A percentile compares a stretch with the other conserved stretches of the same genome.
These are phyloP conservation scores for Gavialis gangeticus DNA, from an alignment of 2,113 vertebrate species.

Conservation along the genomic window DNA sequence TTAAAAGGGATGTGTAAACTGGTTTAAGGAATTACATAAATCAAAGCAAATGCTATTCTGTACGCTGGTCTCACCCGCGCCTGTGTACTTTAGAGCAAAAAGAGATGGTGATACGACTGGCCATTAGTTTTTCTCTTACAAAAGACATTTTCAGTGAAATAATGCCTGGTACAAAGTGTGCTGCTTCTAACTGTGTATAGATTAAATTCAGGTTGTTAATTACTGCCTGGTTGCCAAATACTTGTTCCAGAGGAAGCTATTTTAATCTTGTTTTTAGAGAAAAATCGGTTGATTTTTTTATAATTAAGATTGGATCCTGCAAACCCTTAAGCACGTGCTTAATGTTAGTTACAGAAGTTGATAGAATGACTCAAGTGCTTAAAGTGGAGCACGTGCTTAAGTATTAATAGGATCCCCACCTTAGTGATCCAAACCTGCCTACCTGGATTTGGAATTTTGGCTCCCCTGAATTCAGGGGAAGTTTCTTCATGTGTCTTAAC, in stretches of 20 bases:
- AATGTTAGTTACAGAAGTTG: not conserved
- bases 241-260: constrained; percentile 10
- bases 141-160: constrained; percentile 12
- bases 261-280: constrained; percentile 20
- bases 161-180: not conserved
- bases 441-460: not conserved
- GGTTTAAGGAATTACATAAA: constrained; percentile 51
- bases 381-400: not conserved
- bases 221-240: not conserved
- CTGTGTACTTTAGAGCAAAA: constrained; percentile 37
- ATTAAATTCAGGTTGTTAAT: constrained; percentile 24
- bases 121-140: constrained; percentile 22
- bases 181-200: not conserved
- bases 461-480: not conserved
- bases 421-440: not conserved
- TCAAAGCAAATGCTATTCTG: constrained; percentile 38
- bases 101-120: not conserved
- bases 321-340: constrained; percentile 3
- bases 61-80: constrained; percentile 29
- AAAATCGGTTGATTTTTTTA: constrained; percentile 26
- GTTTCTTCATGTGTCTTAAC: not conserved
- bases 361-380: not conserved
- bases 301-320: not conserved
- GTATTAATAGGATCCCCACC: not conserved
- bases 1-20: constrained; percentile 24